Conservation (phyloP, 2,797 vertebrate species). For the Macrochelys suwanniensis region DNA sequence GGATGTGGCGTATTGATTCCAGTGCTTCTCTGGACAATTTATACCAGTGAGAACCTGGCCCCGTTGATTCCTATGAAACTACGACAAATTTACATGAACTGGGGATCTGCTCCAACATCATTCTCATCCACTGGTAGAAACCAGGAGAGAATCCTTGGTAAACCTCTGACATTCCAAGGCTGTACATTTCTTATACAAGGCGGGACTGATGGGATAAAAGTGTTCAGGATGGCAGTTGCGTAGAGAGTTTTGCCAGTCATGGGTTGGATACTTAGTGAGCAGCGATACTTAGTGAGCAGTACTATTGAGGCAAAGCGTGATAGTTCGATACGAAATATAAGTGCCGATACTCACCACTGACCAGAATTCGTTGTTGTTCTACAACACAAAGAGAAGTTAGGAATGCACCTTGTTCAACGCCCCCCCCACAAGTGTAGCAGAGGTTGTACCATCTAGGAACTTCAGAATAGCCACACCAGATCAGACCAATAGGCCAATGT, state of each 20-base stretch:
- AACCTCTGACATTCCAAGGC: background rate
- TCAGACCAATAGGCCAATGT: background rate
- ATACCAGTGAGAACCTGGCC: background rate
- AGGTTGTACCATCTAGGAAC: no score
- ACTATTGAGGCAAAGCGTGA: background rate
- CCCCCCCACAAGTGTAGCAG: background rate
- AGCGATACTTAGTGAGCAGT: background rate
- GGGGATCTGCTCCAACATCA: background rate
- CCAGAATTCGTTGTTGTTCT: no score
- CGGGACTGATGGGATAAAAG: no score
- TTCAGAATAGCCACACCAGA: background rate
- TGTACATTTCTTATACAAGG: fast-evolving
- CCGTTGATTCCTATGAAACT: fast-evolving
- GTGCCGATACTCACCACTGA: no score
- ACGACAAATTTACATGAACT: fast-evolving
- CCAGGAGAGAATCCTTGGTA: background rate
- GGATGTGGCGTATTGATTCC: background rate
- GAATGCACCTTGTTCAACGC: no score
- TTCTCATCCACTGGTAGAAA: background rate
- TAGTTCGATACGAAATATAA: background rate
- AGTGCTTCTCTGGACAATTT: background rate
- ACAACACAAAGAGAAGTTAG: no score
- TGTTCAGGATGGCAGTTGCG: fast-evolving
- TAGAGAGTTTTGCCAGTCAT: no score
- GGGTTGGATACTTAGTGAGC: no score